A percentile compares a stretch with the other conserved stretches of the same genome.
Conservation (phyloP, 2,797 vertebrate species). For the Protonibea diacanthus region DNA sequence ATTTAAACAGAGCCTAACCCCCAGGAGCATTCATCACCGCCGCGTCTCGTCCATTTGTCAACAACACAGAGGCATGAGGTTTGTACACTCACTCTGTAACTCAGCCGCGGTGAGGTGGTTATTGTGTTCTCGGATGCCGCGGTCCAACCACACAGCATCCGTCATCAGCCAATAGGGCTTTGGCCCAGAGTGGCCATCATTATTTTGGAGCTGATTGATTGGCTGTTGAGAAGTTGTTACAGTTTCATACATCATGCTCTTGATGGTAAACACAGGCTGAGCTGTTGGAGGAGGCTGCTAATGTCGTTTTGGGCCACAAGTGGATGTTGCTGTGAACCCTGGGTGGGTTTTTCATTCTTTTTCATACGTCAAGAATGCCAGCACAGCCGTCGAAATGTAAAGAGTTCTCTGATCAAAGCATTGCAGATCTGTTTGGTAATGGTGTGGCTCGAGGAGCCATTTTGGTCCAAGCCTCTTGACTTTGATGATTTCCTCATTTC, state of each 20-base stretch:
- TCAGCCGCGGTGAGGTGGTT: conserved; percentile 52
- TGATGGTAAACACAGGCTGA: conserved; percentile 64
- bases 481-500: not conserved
- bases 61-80: conserved; percentile 50
- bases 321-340: conserved; percentile 5
- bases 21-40: conserved; percentile 63
- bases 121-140: conserved; percentile 64
- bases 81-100: conserved; percentile 42
- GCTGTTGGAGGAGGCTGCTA: conserved; percentile 33
- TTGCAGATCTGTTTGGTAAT: not conserved
- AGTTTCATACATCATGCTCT: conserved; percentile 69
- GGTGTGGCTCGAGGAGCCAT: not conserved
- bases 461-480: not conserved
- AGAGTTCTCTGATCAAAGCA: not conserved
- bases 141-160: conserved; percentile 61
- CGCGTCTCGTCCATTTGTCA: conserved; percentile 68
- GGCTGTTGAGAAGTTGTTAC: conserved; percentile 61
- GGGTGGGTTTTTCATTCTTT: conserved; percentile 36
- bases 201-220: conserved; percentile 78
- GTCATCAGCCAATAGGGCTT: conserved; percentile 70
- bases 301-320: conserved; percentile 46
- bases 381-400: not conserved
- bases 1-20: conserved; percentile 62
- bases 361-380: conserved; percentile 20
- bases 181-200: conserved; percentile 62